phyloP scores from a whole-genome alignment of 2,888 invertebrate species.

The Linhomoeus sp. region DNA sequence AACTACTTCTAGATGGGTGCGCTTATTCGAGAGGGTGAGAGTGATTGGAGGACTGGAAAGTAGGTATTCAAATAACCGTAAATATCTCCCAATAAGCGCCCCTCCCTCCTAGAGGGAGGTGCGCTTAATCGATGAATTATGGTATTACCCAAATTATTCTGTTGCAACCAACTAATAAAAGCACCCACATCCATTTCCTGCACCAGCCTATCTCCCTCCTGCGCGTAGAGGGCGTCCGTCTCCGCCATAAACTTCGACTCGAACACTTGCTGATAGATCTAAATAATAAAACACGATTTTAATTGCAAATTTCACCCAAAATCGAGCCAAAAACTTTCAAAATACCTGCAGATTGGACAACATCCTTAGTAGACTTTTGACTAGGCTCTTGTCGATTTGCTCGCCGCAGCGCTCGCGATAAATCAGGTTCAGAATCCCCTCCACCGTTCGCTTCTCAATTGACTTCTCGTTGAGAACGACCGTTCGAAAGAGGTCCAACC shows the following conservation, averaged over 20 bases:
- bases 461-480: conserved; percentile 43
- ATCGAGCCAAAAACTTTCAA: not conserved
- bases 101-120: not conserved
- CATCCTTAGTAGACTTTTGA: conserved; percentile 86
- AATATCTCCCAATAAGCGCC: too few species aligned
- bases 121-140: not conserved
- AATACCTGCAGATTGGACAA: conserved; percentile 65
- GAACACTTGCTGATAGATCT: conserved; percentile 23
- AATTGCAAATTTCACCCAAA: conserved; percentile 1
- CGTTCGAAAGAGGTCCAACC: conserved; percentile 74
- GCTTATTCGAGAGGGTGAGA: too few species aligned
- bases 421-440: conserved; percentile 71
- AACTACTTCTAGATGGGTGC: too few species aligned
- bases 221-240: conserved; percentile 75
- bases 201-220: conserved; percentile 79
- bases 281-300: not conserved
- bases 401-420: conserved; percentile 84
- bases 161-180: not conserved
- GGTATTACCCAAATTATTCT: not conserved
- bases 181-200: conserved; percentile 55
- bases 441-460: conserved; percentile 65
- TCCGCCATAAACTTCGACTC: conserved; percentile 58
- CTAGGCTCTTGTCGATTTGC: conserved; percentile 56
- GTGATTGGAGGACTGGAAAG: not conserved
- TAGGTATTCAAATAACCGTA: not conserved